Evolutionary conservation across 2,888 invertebrate species (phyloP), one percentile per base, ranked within the genome.

Genomic region (Entomobrya multifasciata): DNA sequence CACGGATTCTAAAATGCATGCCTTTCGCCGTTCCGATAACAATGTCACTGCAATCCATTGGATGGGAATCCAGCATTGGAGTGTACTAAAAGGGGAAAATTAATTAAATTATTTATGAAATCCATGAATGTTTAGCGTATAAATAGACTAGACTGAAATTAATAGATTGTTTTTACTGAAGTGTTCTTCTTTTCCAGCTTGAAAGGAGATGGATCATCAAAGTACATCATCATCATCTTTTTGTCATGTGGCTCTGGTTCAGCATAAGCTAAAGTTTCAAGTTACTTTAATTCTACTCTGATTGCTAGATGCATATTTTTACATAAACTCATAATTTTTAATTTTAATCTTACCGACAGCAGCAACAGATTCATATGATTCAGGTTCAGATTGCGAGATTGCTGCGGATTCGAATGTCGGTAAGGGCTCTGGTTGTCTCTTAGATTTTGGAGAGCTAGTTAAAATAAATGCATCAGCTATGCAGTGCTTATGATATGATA

Each of bases 1-100:
- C 98, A 60, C 95, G 95, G 15, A 99, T 96, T 74, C 97, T 94
- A 91, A 96, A 96, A 87, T 95, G 95, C 91, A 95, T 95, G 6
- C 97, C 97, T 79, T 95, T 93, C 0, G 97, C 98, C 1, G 95
- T 94, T 0, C 98, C 99, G 88, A 98, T 97, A 6, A 98, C 95
- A 78, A 99, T 96, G 92, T 99, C 99, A 0, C 97, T 97, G 92
- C 99, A 99, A 92, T 98, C 98, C 99, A 99, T 99, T 0, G 97
- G 95, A 92, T 96, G 97, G 93, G 97, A 96, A 92, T 97, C 97
- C 91, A 95, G 96, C 80, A 95, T 95, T 0, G 97, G 97, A 0
- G 95, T 95, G 92, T 84, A 88, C 88, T 88, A 62, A 3, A 76
- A 76, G n/a, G 4, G 17, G 22, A 57, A 83, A 52, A 62, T n/a